Base-by-base conservation (phyloP, 2,113 vertebrate species). In the Gallinago jamesoni region DNA sequence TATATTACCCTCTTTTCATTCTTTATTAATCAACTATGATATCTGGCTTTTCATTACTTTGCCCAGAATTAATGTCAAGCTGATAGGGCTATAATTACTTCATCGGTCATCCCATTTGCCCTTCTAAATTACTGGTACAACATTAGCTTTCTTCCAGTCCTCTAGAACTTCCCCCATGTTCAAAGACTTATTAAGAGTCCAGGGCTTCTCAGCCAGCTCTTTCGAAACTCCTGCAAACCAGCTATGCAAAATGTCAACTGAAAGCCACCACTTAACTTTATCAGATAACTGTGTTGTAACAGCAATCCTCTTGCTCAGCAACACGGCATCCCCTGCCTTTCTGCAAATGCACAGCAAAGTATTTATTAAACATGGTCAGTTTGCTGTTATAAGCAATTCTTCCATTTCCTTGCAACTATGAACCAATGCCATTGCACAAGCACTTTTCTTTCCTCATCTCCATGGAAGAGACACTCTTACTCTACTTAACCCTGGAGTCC, bases 21-120 rank as follows among this genome's bases (percentile, higher is more conserved):
- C 95, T 96, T 97, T 96, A 97, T 97, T 96, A 97, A 97, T 96
- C 95, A 96, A 94, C 95, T 96, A 96, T 95, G 93, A 96, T 96
- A 97, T 96, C 93, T 93, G 67, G 91, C 96, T 97, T 96, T 97
- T 96, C 95, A 96, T 96, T 97, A 96, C 96, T 96, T 95, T 96
- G 84, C 93, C 90, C 87, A 96, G 96, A 97, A 97, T 96, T 97
- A 96, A 96, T 95, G 95, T 95, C 95, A 97, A 93, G 92, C 93
- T 96, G 95, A 97, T 96, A 96, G 85, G 94, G 75, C 96, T 95
- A 93, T 97, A 96, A 97, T 97, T 96, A 97, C 94, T 97, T 95
- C 95, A 96, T 97, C 67, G 96, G 96, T 97, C 95, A 97, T 97
- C 94, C 96, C 96, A 97, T 96, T 97, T 96, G 95, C 95, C 94